Conservation (phyloP, 2,113 vertebrate species). For the Cepphus grylle region DNA sequence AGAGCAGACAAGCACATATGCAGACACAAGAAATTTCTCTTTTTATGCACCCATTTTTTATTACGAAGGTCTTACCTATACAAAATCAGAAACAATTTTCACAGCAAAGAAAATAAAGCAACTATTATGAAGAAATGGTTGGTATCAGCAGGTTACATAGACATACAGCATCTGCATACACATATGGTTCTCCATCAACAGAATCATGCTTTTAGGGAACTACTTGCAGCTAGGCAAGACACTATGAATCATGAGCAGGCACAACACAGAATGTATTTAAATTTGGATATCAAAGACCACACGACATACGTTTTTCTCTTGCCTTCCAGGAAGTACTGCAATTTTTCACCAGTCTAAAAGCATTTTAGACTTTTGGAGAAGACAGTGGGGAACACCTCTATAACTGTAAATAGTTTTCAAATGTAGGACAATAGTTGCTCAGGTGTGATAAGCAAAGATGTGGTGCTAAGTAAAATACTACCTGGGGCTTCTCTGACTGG, state of each 20-base stretch:
- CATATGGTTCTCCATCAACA: conserved; percentile 62
- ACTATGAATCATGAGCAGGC: conserved; percentile 64
- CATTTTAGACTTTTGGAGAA: conserved; percentile 17
- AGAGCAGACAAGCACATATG: not conserved
- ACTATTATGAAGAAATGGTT: conserved; percentile 24
- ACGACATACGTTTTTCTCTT: conserved; percentile 45
- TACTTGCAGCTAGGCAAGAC: conserved; percentile 66
- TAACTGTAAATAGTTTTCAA: not conserved
- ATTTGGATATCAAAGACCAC: conserved; percentile 61
- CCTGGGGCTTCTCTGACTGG: not conserved
- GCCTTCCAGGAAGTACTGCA: conserved; percentile 12
- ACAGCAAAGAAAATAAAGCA: conserved; percentile 14
- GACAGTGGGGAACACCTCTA: not conserved
- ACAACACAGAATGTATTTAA: conserved; percentile 64
- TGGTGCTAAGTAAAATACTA: not conserved
- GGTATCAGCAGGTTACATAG: conserved; percentile 64
- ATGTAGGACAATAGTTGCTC: not conserved
- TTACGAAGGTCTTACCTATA: not conserved
- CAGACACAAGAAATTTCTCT: not conserved
- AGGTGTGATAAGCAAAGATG: not conserved
- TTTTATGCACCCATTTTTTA: not conserved
- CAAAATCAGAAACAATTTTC: not conserved
- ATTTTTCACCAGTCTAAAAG: not conserved
- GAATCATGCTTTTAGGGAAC: conserved; percentile 59
- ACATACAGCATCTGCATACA: conserved; percentile 62